Evolutionary conservation across 2,113 vertebrate genomes (phyloP), one percentile per base, ranked within the genome.

Genomic region (Eleginops maclovinus): DNA sequence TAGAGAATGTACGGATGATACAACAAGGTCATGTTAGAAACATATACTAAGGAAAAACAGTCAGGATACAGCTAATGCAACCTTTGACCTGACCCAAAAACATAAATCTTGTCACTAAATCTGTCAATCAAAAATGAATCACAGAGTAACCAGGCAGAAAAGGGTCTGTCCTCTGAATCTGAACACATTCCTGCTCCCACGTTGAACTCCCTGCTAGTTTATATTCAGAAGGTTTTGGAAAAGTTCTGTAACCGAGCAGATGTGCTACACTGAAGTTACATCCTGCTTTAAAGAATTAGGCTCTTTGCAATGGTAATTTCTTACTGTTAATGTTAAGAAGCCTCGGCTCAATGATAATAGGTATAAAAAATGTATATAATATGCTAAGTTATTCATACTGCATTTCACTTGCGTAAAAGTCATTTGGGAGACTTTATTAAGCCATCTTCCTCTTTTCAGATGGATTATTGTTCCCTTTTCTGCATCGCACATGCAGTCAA

Each of bases 51-150:
- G 41, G 49, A 70, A 49, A 59, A 62, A 40, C 24, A 36, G 41
- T 67, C 64, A 69, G 22, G 2, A 12, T 50, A 21, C 5, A 59
- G 41, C 67, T 41, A 26, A 40, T 15, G 6, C 59, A 40, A 75
- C 60, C 54, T 75, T 71, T 87, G 75, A 81, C 60, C 75, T 61
- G 31, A 40, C 60, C 36, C 2, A 15, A 61, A 61, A 69, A 73
- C 65, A 22, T 74, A 81, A 82, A 88, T 82, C 71, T 43, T 31
- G 43, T 82, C 36, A 78, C 41, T 55, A 22, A 75, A 80, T 56
- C 79, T 71, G 80, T 69, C 75, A 85, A 36, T 88, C 86, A 83
- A 51, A 82, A 13, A 76, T 77, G 58, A 83, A 55, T 85, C 72
- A 69, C 16, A 58, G 54, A 10, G 43, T 66, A 19, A 51, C 51